A percentile compares a stretch with the other conserved stretches of the same genome.
phyloP scores from a whole-genome alignment of 2,888 invertebrate species.

The Colletes collaris region DNA sequence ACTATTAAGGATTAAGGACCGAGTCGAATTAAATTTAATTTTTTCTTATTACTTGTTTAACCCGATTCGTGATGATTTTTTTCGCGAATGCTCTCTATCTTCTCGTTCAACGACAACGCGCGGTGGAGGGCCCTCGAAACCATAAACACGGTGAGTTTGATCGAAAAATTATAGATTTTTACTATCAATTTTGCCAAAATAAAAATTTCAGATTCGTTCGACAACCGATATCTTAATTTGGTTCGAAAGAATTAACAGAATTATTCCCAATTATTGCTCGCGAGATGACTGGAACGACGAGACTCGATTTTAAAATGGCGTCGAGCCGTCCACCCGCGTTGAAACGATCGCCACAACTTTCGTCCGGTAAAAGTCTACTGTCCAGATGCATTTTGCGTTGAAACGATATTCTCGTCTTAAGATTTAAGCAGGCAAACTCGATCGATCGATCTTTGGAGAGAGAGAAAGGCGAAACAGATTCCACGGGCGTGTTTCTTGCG shows the following conservation, averaged over 20 bases:
- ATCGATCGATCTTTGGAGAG: constrained; percentile 24
- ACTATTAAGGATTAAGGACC: not conserved
- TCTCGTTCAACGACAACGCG: not conserved
- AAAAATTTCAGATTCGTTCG: too few species aligned
- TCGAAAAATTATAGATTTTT: too few species aligned
- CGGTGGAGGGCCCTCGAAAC: not conserved
- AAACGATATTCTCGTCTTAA: constrained; percentile 40
- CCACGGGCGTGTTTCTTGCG: not conserved
- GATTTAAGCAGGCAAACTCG: constrained; percentile 20
- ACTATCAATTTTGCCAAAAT: too few species aligned
- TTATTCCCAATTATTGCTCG: too few species aligned
- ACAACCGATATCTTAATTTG: too few species aligned
- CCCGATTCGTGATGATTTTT: not conserved
- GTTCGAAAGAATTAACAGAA: too few species aligned
- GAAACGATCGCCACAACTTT: constrained; percentile 17
- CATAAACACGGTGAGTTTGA: not conserved
- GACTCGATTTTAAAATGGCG: not conserved
- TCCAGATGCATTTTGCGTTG: constrained; percentile 30
- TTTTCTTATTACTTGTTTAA: not conserved
- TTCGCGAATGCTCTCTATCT: not conserved
- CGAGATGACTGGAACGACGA: not conserved
- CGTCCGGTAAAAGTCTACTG: constrained; percentile 16
- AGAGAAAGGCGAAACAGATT: constrained; percentile 8
- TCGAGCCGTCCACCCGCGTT: not conserved
- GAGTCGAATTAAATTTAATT: not conserved